Percentiles rank a stretch among this genome's conserved stretches.
phyloP scores from a whole-genome alignment of 2,888 invertebrate species.

The Microplitis deprimator region DNA sequence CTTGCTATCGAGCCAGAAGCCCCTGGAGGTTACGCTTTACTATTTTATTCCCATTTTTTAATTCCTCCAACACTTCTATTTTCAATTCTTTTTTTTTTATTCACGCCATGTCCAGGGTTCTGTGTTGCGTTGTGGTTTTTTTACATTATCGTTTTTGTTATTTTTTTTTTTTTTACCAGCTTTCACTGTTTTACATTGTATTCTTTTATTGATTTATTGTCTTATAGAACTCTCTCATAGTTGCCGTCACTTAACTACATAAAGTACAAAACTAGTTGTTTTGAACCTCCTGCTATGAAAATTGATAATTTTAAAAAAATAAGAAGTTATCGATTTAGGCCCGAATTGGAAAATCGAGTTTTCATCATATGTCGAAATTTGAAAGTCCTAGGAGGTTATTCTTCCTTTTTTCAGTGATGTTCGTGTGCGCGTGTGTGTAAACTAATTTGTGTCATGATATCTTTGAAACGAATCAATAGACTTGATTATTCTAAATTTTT shows the following conservation, averaged over 20 bases:
- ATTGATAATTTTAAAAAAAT: too few relatives aligned
- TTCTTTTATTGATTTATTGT: constrained; percentile 30
- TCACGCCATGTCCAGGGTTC: constrained; percentile 53
- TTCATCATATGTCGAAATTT: too few relatives aligned
- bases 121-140: constrained; percentile 54
- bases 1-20: constrained; percentile 40
- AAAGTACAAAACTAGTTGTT: neutral
- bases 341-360: too few relatives aligned
- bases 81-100: constrained; percentile 26
- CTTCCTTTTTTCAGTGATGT: too few relatives aligned
- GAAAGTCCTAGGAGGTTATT: too few relatives aligned
- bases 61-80: constrained; percentile 33
- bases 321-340: too few relatives aligned
- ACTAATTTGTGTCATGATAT: too few relatives aligned
- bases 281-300: too few relatives aligned
- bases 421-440: too few relatives aligned
- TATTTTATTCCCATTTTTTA: constrained; percentile 38
- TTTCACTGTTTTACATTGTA: constrained; percentile 56
- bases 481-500: too few relatives aligned
- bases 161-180: constrained; percentile 51
- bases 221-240: neutral
- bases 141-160: constrained; percentile 26
- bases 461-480: too few relatives aligned
- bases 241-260: neutral
- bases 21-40: constrained; percentile 23